Base-by-base conservation (phyloP, 2,113 vertebrate genomes). In the Holacanthus passer region DNA sequence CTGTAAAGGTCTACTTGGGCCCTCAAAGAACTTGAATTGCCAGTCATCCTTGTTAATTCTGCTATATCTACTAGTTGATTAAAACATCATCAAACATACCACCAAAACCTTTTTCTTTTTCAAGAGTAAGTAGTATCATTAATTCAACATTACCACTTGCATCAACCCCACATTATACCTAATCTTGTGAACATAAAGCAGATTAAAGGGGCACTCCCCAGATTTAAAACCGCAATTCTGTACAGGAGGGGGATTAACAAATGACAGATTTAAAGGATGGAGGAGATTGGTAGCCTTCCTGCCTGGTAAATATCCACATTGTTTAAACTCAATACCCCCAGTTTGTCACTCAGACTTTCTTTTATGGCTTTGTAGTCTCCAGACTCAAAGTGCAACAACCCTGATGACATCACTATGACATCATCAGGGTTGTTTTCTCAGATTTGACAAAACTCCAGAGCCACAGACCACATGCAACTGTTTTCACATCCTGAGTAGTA, bases 391-490 rank as follows among this genome's bases (percentile, higher is more conserved):
- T 62, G 29, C 66, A 37, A 22, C 14, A 56, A 62, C 19, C 14
- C 24, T n/a, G n/a, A 48, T 72, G 52, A 35, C 9, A 59, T 70
- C 43, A 65, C 22, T 12, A 12, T 72, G 17, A 65, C 52, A 81
- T 72, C n/a, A 55, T 73, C 43, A 77, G 17, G 39, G 7, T 64
- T 78, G 10, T 75, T 80, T 80, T 29, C 58, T 71, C 6, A 50
- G 29, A 63, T 5, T 7, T 55, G 35, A 73, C 39, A 59, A 32
- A 60, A 1, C 32, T 37, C 20, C 20, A 60, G 58, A 60, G 58
- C 19, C 10, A 55, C 27, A 60, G 13, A 56, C 17, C 27, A 68
- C 41, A 41, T 37, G 4, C 35, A 37, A 37, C 35, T 8, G 35
- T 37, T 37, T 37, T 8, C 35, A 37, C 35, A 37, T 37, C 35